Base-by-base conservation (phyloP, 2,888 invertebrate genomes). In the Pachydiplax longipennis region DNA sequence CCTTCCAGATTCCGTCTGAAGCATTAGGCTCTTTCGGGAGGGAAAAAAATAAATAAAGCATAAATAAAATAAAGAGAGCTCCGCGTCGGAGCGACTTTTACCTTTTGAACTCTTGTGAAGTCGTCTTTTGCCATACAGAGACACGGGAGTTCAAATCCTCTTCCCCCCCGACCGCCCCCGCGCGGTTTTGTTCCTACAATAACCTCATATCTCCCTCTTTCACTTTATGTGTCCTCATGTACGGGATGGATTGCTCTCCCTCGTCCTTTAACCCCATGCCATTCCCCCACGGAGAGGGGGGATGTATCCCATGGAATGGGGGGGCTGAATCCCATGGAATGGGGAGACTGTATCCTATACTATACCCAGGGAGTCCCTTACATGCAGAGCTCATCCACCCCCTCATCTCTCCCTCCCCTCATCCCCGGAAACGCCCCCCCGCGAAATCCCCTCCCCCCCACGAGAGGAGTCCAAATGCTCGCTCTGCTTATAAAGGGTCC, bases 401-500 rank as follows among this genome's bases (percentile, higher is more conserved):
- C 80, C 18, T 13, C 80, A n/a, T 15, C 80, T 13, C 37, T 31
- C 80, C 80, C 80, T 37, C 80, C 10, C 80, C 80, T 18, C 8
- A 37, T 1, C 12, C 13, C 8, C 80, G 80, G 35, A 18, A 31
- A 80, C 35, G 15, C 18, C 80, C 31, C 31, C 80, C 40, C 18
- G 13, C 83, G 40, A 22, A 40, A 25, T 31, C 82, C 48, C 48
- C 82, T 10, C 58, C 53, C 58, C 53, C 37, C 10, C 61, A 22
- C 37, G 40, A 87, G 40, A 65, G 87, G 87, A 87, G 61, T 37
- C 87, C 87, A 87, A 87, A 65, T 87, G 61, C 87, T 87, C 87
- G 61, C 87, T 87, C 37, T 87, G 87, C 87, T 87, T 65, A 87
- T 87, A 87, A 87, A 87, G 87, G 87, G 87, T 87, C 87, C 87